phyloP scores from a whole-genome alignment of 2,888 invertebrate species.

The Melanargia galathea region DNA sequence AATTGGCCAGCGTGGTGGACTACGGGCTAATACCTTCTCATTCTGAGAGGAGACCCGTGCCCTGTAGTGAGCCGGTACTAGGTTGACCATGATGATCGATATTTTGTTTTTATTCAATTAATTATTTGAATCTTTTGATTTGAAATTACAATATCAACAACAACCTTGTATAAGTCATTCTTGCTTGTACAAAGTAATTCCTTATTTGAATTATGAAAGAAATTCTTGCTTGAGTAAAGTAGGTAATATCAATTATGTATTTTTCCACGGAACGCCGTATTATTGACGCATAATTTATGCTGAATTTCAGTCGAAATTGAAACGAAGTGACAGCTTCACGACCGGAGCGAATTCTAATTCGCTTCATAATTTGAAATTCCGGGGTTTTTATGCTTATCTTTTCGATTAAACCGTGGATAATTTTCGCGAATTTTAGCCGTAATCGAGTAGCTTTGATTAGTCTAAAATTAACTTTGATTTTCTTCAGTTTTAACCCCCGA shows the following conservation, averaged over 20 bases:
- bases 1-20: too few species aligned
- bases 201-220: too few species aligned
- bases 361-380: constrained; percentile 22
- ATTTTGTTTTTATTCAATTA: too few species aligned
- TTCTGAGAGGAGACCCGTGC: too few species aligned
- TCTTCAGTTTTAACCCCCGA: too few species aligned
- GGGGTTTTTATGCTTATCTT: neutral
- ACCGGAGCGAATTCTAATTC: constrained; percentile 28
- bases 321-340: constrained; percentile 34
- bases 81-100: neutral
- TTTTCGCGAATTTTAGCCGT: too few species aligned
- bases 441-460: too few species aligned
- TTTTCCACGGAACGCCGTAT: neutral
- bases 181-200: neutral
- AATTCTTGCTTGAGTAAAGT: neutral
- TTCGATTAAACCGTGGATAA: neutral
- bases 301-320: constrained; percentile 29
- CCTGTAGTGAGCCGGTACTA: neutral
- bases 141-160: neutral
- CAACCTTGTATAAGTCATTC: neutral
- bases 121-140: too few species aligned
- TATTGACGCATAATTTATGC: constrained; percentile 21
- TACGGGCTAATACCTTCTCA: too few species aligned
- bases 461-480: too few species aligned
- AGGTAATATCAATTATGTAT: neutral